Percentiles rank a stretch among this genome's conserved stretches.
These are phyloP conservation scores for Leguminivora glycinivorella DNA, from an alignment of 1,140 invertebrate genomes.

Conservation along the genomic window DNA sequence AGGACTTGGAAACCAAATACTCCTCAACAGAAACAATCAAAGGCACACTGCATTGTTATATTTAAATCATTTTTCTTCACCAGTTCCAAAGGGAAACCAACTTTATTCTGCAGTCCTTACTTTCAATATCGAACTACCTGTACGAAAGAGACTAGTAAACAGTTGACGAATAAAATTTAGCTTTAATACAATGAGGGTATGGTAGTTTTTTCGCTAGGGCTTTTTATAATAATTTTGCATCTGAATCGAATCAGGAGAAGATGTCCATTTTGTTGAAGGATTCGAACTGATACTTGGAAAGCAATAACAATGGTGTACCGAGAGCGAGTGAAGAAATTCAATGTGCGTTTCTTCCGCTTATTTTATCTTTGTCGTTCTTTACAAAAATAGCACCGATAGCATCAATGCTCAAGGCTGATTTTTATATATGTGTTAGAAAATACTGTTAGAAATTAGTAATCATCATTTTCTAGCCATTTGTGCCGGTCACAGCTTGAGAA, in stretches of 20 bases:
- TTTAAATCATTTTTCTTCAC: background rate
- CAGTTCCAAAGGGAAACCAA: background rate
- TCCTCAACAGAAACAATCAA: background rate
- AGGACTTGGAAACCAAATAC: background rate
- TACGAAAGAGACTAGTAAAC: background rate
- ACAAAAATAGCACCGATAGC: too few relatives aligned
- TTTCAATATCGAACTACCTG: background rate
- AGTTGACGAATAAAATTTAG: background rate
- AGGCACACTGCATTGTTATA: background rate
- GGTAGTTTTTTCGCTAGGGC: background rate
- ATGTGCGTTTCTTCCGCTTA: too few relatives aligned
- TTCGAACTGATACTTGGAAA: background rate
- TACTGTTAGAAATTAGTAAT: too few relatives aligned
- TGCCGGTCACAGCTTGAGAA: too few relatives aligned
- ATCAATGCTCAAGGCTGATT: too few relatives aligned
- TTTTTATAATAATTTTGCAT: background rate
- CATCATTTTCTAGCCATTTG: too few relatives aligned
- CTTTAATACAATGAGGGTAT: background rate
- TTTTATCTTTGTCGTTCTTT: too few relatives aligned
- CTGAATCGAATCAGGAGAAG: background rate
- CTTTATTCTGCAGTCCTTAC: background rate
- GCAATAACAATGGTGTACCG: background rate
- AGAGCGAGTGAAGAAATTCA: background rate
- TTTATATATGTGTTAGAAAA: too few relatives aligned
- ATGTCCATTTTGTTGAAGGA: conserved; percentile 6